A percentile compares a stretch with the other conserved stretches of the same genome.
Evolutionary conservation across 1,140 invertebrate genomes (phyloP).

Genomic region (Anastrepha ludens): DNA sequence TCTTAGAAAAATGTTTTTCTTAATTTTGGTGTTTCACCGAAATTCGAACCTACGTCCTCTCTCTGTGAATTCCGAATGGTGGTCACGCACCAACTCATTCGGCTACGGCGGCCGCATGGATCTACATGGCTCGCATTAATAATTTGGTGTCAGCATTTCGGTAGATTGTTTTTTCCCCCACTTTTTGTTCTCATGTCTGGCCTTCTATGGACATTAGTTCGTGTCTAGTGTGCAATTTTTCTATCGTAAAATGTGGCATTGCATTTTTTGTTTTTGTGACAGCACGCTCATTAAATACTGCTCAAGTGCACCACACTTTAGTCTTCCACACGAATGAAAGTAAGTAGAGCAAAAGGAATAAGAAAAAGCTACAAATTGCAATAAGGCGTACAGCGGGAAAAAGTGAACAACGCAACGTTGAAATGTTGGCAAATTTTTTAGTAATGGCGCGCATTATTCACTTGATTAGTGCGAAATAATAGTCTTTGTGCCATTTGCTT

Average conservation of each 20-base stretch:
- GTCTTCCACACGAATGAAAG: neutral
- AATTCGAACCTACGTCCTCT: too few relatives aligned
- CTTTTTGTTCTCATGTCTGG: too few relatives aligned
- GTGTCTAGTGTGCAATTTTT: constrained; percentile 10
- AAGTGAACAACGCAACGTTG: neutral
- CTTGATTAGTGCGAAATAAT: constrained; percentile 20
- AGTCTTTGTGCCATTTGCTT: constrained; percentile 33
- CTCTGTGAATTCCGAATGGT: too few relatives aligned
- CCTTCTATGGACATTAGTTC: neutral
- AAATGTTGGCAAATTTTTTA: constrained; percentile 15
- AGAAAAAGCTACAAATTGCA: neutral
- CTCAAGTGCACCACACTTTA: neutral
- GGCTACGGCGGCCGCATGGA: too few relatives aligned
- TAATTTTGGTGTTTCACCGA: too few relatives aligned
- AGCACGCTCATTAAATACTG: constrained; percentile 27
- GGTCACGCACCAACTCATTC: too few relatives aligned
- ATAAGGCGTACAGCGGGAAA: neutral
- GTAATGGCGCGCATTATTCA: constrained; percentile 5
- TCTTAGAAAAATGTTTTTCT: too few relatives aligned
- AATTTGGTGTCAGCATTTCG: neutral
- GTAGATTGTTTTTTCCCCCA: neutral
- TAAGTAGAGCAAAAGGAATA: neutral
- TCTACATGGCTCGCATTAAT: neutral
- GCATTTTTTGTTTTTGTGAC: neutral
- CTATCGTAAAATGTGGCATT: constrained; percentile 15